Evolutionary conservation across 2,888 invertebrate genomes (phyloP).

Genomic region (Eupithecia inturbata): DNA sequence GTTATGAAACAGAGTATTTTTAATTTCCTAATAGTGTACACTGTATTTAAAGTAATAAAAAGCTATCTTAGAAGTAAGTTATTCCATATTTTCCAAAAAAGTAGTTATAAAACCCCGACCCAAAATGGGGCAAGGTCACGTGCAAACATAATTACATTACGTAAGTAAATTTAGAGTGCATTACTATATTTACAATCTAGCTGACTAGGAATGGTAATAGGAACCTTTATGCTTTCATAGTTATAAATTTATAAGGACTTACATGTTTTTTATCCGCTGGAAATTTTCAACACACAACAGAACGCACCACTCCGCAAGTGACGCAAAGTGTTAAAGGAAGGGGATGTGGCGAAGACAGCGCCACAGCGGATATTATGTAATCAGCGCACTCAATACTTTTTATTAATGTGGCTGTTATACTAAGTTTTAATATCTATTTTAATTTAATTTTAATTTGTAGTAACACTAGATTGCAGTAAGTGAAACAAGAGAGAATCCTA

Average conservation of each 20-base stretch:
- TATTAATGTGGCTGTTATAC: not conserved
- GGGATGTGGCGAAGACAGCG: constrained; percentile 64
- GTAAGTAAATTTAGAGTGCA: constrained; percentile 65
- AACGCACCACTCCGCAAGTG: constrained; percentile 77
- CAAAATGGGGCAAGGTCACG: constrained; percentile 77
- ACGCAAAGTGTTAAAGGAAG: constrained; percentile 81
- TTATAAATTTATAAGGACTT: constrained; percentile 54
- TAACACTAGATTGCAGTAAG: not conserved
- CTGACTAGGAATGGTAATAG: not conserved
- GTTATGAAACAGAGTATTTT: too few relatives aligned
- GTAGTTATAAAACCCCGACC: not conserved
- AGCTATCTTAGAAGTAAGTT: not conserved
- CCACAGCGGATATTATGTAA: constrained; percentile 76
- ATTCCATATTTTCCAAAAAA: not conserved
- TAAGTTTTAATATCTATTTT: too few relatives aligned
- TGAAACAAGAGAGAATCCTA: not conserved
- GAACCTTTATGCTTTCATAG: not conserved
- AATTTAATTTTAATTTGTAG: not conserved
- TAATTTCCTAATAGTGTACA: not conserved
- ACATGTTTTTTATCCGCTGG: constrained; percentile 79
- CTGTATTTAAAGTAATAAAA: not conserved
- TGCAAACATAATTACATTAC: constrained; percentile 79
- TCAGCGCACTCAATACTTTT: constrained; percentile 58
- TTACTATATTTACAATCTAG: not conserved
- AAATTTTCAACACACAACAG: constrained; percentile 69